These are phyloP conservation scores for Drosophila tani DNA, from an alignment of 1,140 invertebrate genomes.

Conservation along the genomic window DNA sequence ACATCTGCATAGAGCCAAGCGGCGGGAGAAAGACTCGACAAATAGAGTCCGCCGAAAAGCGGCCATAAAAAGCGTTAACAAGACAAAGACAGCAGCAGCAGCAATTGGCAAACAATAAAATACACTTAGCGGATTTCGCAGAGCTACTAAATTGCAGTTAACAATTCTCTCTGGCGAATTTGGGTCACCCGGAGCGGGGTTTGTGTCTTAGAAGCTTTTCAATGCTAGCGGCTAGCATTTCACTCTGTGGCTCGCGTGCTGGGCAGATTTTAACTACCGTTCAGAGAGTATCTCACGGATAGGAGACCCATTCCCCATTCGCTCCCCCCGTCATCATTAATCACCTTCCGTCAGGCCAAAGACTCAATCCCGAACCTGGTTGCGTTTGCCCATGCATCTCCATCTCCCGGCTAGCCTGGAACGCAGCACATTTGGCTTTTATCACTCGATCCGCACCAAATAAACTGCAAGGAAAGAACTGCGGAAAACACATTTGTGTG, in stretches of 20 bases:
- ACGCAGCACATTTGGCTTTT: slow-evolving; percentile 64
- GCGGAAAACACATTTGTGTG: slow-evolving; percentile 35
- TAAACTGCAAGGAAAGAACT: slow-evolving; percentile 6
- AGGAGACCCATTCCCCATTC: not conserved
- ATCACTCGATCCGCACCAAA: slow-evolving; percentile 50
- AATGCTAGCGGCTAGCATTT: slow-evolving; percentile 46
- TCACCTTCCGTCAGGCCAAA: slow-evolving; percentile 58
- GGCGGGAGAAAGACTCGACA: slow-evolving; percentile 55
- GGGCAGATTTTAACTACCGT: slow-evolving; percentile 43
- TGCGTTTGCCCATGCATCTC: slow-evolving; percentile 12
- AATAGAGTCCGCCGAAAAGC: slow-evolving; percentile 61
- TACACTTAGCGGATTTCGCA: slow-evolving; percentile 50
- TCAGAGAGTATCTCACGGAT: slow-evolving; percentile 17
- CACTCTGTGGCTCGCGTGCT: slow-evolving; percentile 36
- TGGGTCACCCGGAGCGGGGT: slow-evolving; percentile 34
- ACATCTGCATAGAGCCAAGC: slow-evolving; percentile 72
- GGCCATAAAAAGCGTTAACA: slow-evolving; percentile 80
- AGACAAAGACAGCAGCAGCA: slow-evolving; percentile 50
- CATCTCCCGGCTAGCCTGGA: slow-evolving; percentile 41
- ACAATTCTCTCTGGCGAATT: slow-evolving; percentile 55
- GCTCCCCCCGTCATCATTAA: slow-evolving; percentile 34
- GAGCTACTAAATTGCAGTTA: slow-evolving; percentile 68
- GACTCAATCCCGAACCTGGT: slow-evolving; percentile 11
- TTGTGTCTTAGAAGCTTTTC: slow-evolving; percentile 39
- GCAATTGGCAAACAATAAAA: slow-evolving; percentile 78